Evolutionary conservation across 2,888 invertebrate species (phyloP).

Genomic region (Ophonus ardosiacus): DNA sequence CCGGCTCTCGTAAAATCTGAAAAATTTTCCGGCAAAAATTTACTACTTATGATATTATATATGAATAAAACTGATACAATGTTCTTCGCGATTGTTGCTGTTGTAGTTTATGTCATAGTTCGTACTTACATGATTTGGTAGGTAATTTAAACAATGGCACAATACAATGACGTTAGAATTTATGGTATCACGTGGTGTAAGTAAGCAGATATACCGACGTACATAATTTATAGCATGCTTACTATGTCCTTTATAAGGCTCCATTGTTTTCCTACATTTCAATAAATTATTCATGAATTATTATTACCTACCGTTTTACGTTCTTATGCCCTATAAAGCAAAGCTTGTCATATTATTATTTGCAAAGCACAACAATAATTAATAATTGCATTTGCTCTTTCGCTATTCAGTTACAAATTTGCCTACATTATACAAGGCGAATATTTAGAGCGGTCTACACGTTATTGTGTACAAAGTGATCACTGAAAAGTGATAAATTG

Average conservation of each 20-base stretch:
- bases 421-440: background rate
- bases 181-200: constrained; percentile 56
- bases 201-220: constrained; percentile 50
- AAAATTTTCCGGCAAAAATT: no score
- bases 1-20: no score
- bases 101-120: constrained; percentile 1
- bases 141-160: constrained; percentile 22
- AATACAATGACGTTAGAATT: constrained; percentile 50
- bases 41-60: no score
- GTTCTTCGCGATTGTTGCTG: background rate
- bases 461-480: background rate
- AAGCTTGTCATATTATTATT: constrained; percentile 31
- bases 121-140: constrained; percentile 25
- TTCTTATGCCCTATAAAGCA: constrained; percentile 21
- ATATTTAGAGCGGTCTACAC: background rate
- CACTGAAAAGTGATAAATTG: background rate
- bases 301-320: constrained; percentile 44
- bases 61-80: background rate
- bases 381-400: constrained; percentile 23
- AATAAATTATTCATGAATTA: constrained; percentile 56
- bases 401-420: background rate
- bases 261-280: constrained; percentile 55
- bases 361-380: constrained; percentile 4
- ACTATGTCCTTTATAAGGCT: constrained; percentile 49
- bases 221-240: constrained; percentile 59